Base-by-base conservation (phyloP, 2,888 invertebrate species). In the Hybos culiciformis region DNA sequence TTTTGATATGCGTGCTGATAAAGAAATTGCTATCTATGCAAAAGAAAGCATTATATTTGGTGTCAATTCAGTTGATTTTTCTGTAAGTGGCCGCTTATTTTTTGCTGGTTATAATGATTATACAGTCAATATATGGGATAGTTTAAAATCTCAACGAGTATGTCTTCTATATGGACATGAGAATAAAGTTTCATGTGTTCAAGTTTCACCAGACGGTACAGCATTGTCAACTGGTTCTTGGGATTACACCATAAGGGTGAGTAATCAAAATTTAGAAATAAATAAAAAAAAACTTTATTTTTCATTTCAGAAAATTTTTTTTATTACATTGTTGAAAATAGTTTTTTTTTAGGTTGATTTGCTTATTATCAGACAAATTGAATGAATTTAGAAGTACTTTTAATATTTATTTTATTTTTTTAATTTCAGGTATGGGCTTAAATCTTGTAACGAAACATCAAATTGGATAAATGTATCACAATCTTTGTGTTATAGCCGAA, bases 71-170 rank as follows among this genome's bases (percentile, higher is more conserved):
- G 94, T 98, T 33, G 98, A 98, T 68, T 91, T 98, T 67, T 94
- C 94, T 47, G 80, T 93, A 37, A 93, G 93, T 66, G 91, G 91
- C 18, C 84, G 98, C 15, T 72, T 98, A 50, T 70, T 98, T 54
- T 97, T 98, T 71, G 94, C 96, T 54, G 98, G 96, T 45, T 97
- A 98, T 71, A 91, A 93, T 65, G 98, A 98, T 70, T 94, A 97
- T 69, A 96, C 94, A 26, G 91, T 97, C 42, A 92, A 94, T 68
- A 86, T 94, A 26, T 98, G 98, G 98, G 98, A 98, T 70, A 91
- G 93, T 29, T 72, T 98, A 50, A 97, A 97, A 63, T 91, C 90
- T 53, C 78, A 78, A 55, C 76, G 96, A 49, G 82, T 93, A 39
- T 83, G 87, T 59, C 77, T 93, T 53, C 70, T 96, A 45, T 92